Evolutionary conservation across 2,888 invertebrate genomes (phyloP), one percentile per base, ranked within the genome.

Genomic region (Meiosimyza platycephala): DNA sequence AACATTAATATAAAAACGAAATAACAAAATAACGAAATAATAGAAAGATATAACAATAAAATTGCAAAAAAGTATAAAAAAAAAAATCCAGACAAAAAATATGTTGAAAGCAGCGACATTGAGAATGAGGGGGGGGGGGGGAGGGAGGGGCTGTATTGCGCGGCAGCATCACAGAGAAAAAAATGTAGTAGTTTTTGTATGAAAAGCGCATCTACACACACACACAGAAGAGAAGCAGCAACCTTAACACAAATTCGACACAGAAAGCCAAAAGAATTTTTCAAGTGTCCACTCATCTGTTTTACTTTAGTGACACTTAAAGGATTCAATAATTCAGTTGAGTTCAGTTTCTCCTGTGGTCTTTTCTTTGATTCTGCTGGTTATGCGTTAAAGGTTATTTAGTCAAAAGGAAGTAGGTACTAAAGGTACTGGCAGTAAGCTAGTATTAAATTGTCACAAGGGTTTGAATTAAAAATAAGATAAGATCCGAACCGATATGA

Each of bases 1-100:
- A 52, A 69, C 60, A 62, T 51, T 51, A 60, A 62, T 40, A 52
- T 70, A 70, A 12, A 57, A 70, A 54, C 47, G 62, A 63, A 70
- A 70, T 52, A 70, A 69, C 51, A 60, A 60, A 51, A 50, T 13
- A 12, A 51, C 22, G 22, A 22, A 28, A 28, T 28, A 28, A 28
- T 33, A 16, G 57, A 40, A 48, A 11, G 33, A 59, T 18, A 48
- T 15, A 22, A 12, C n/a, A 28, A 68, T 9, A 68, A 40, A 68
- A 40, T 9, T 40, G 40, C 40, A 40, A 9, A 65, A 22, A 54
- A 22, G 22, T 47, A 4, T 12, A 57, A 2, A 11, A 2, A 40
- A n/a, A 40, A 40, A 40, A 40, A 9, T 40, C 40, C 13, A 11
- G 22, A 57, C 28, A 28, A 51, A 47, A 9, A 11, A 15, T 64